Percentiles rank a stretch among this genome's conserved stretches.
Conservation (phyloP, 1,140 invertebrate genomes). For the Tetragonula clypearis region DNA sequence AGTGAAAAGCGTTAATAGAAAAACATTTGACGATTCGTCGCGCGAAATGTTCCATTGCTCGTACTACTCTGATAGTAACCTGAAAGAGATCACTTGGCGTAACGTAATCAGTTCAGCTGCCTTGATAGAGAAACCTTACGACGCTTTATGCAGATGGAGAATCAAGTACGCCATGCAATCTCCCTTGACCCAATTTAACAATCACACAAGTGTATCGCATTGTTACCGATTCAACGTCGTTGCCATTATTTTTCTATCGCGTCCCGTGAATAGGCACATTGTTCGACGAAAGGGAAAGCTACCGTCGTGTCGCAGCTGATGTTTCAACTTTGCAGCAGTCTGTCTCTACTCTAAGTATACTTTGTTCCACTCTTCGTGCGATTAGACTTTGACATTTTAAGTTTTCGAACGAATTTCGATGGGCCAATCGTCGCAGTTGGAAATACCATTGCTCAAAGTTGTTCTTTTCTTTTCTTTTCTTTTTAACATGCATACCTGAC, state of each 20-base stretch:
- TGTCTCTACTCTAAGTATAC: not conserved
- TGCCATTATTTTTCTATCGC: not conserved
- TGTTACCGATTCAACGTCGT: conserved; percentile 18
- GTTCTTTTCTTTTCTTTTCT: too few relatives aligned
- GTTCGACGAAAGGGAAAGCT: not conserved
- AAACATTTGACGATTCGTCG: not conserved
- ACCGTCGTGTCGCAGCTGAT: too few relatives aligned
- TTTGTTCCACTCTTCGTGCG: not conserved
- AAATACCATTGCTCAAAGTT: too few relatives aligned
- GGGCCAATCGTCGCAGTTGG: too few relatives aligned
- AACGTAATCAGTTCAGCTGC: conserved; percentile 60
- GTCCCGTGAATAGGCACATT: not conserved
- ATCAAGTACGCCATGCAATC: conserved; percentile 58
- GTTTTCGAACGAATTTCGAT: not conserved
- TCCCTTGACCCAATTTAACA: conserved; percentile 65
- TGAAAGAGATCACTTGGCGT: conserved; percentile 31
- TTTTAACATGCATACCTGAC: too few relatives aligned
- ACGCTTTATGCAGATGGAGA: conserved; percentile 63
- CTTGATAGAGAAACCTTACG: conserved; percentile 68
- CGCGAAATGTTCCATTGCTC: not conserved
- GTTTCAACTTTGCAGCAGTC: not conserved
- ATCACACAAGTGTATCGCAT: conserved; percentile 32
- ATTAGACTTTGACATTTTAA: not conserved
- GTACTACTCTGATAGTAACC: not conserved
- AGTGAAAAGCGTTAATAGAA: too few relatives aligned